phyloP scores from a whole-genome alignment of 2,888 invertebrate species.

The Parascotia fuliginaria region DNA sequence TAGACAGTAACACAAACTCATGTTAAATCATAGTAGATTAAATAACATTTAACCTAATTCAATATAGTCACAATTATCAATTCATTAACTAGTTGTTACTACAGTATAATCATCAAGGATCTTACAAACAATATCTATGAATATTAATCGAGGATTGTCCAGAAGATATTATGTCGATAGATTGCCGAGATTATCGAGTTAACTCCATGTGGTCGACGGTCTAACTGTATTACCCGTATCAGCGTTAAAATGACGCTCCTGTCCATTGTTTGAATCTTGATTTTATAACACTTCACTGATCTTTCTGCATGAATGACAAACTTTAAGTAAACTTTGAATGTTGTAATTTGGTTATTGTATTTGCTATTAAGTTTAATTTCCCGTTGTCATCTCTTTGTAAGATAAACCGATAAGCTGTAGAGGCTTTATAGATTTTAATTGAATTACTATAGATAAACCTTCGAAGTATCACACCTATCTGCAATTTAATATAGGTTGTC shows the following conservation, averaged over 20 bases:
- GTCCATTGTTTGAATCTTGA: neutral
- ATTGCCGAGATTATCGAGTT: constrained; percentile 56
- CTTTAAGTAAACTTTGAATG: neutral
- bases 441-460: neutral
- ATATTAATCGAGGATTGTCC: constrained; percentile 43
- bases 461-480: neutral
- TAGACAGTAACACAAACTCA: too few relatives aligned
- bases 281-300: constrained; percentile 4
- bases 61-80: too few relatives aligned
- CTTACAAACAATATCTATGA: constrained; percentile 31
- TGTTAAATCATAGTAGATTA: too few relatives aligned
- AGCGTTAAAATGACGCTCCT: constrained; percentile 36
- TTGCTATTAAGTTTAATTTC: neutral
- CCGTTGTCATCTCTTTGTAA: neutral
- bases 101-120: too few relatives aligned
- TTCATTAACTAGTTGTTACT: too few relatives aligned
- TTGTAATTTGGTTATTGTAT: neutral
- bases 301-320: neutral
- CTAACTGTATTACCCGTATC: constrained; percentile 36
- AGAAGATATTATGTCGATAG: constrained; percentile 52
- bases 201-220: constrained; percentile 41
- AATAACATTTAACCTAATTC: too few relatives aligned
- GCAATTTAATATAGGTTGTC: too few relatives aligned
- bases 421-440: neutral
- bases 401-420: neutral